phyloP scores from a whole-genome alignment of 1,140 invertebrate species.

The Ips typographus region DNA sequence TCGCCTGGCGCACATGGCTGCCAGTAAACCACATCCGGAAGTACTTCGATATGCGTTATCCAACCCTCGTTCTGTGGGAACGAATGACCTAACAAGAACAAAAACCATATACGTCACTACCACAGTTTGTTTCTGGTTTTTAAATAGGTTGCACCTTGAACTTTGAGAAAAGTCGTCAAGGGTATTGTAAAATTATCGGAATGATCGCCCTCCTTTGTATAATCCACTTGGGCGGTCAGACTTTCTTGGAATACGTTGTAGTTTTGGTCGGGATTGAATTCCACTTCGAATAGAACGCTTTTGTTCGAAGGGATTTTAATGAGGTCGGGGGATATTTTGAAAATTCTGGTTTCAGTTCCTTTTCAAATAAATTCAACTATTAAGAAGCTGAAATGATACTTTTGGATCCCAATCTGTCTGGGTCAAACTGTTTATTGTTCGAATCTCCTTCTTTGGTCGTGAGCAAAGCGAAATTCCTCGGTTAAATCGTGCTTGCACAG shows the following conservation, averaged over 20 bases:
- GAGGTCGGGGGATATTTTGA: no score
- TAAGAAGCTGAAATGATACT: no score
- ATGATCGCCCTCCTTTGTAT: not conserved
- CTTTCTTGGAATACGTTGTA: constrained; percentile 25
- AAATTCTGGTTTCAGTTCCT: no score
- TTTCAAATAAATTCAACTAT: no score
- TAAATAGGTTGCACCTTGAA: not conserved
- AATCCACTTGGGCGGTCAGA: constrained; percentile 27
- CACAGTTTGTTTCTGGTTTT: not conserved
- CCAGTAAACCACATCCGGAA: constrained; percentile 37
- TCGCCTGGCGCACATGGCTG: constrained; percentile 34
- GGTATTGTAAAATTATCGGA: not conserved
- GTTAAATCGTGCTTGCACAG: no score
- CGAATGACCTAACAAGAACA: constrained; percentile 36
- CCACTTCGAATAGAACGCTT: constrained; percentile 31
- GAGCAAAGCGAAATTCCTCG: no score
- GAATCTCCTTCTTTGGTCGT: no score
- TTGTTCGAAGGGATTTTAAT: not conserved
- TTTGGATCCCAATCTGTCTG: no score
- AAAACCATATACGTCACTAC: not conserved
- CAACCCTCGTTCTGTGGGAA: constrained; percentile 41
- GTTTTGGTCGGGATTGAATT: constrained; percentile 34
- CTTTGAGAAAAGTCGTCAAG: not conserved
- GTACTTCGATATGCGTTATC: constrained; percentile 38
- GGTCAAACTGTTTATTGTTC: no score